A percentile compares a stretch with the other conserved stretches of the same genome.
Conservation (phyloP, 2,113 vertebrate species). For the Clarias magur region DNA sequence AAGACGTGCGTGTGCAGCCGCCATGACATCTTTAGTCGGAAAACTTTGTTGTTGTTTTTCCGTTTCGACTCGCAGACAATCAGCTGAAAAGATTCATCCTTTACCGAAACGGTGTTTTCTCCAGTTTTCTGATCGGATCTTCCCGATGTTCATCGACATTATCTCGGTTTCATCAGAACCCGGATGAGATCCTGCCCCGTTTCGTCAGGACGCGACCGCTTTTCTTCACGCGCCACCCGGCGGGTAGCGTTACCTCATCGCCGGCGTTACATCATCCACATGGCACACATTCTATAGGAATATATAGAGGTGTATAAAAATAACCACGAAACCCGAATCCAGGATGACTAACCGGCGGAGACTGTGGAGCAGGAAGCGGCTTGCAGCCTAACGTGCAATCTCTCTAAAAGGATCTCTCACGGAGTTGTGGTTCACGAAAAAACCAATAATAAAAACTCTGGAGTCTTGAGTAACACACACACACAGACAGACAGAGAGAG, state of each 20-base stretch:
- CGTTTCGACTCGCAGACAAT: too few species aligned
- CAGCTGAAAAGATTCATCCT: not conserved
- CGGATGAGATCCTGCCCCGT: not conserved
- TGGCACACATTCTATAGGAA: constrained; percentile 35
- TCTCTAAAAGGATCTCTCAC: constrained; percentile 49
- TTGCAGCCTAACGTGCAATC: constrained; percentile 42
- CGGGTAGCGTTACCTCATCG: constrained; percentile 11
- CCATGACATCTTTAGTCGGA: not conserved
- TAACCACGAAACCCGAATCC: constrained; percentile 57
- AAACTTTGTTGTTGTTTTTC: too few species aligned
- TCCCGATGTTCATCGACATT: not conserved
- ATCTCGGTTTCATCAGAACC: not conserved
- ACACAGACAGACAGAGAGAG: not conserved
- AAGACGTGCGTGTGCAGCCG: not conserved
- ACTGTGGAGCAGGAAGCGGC: constrained; percentile 37
- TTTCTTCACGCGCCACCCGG: not conserved
- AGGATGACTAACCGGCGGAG: constrained; percentile 55
- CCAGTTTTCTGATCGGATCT: not conserved
- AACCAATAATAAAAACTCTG: constrained; percentile 34
- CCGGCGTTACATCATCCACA: constrained; percentile 3
- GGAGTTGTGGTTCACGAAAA: constrained; percentile 33
- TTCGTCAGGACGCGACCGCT: not conserved
- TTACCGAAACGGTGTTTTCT: not conserved
- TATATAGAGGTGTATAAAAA: constrained; percentile 63
- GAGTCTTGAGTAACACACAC: not conserved